Evolutionary conservation across 2,888 invertebrate species (phyloP), one percentile per base, ranked within the genome.

Genomic region (Fabriciana adippe): DNA sequence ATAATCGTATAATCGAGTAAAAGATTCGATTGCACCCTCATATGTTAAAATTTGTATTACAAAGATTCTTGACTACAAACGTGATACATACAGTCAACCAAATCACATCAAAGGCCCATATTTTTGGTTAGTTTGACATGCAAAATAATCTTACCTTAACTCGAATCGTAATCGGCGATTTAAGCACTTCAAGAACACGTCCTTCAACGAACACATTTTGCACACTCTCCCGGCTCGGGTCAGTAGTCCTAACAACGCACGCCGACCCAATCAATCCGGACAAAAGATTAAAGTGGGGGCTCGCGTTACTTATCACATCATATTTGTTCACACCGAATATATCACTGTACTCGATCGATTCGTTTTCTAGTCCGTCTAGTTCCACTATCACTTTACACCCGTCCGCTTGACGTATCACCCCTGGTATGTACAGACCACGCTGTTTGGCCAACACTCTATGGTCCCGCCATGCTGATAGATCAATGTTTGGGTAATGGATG

Each of bases 391-490:
- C 94, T 80, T 95, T 96, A 75, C 94, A 94, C 68, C 93, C 94
- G 51, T 93, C 93, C 48, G 96, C 96, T 80, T 95, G 94, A 54
- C 96, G 95, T 76, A 99, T 98, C 68, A 97, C 96, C 64, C 98
- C 99, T 11, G 98, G 97, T 77, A 97, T 95, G 89, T 97, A 97
- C 78, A 95, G 94, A 70, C 95, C 95, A 74, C 96, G 95, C 81
- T 96, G 95, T 84, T 97, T 97, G 54, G 98, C 99, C 77, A 99
- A 93, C 70, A 99, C 97, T 78, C 98, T 94, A 85, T 98, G 98
- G 81, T 97, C 97, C 76, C 96, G 95, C 99, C 99, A 99, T 89
- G 99, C 98, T 79, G 95, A 96, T 77, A 99, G 94, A 92, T 99
- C 97, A 74, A 99, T 94, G 78, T 93, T 92, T 15, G 94, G 94